Percentiles rank a stretch among this genome's conserved stretches.
Evolutionary conservation across 2,888 invertebrate species (phyloP).

Genomic region (Platycheirus rosarum): DNA sequence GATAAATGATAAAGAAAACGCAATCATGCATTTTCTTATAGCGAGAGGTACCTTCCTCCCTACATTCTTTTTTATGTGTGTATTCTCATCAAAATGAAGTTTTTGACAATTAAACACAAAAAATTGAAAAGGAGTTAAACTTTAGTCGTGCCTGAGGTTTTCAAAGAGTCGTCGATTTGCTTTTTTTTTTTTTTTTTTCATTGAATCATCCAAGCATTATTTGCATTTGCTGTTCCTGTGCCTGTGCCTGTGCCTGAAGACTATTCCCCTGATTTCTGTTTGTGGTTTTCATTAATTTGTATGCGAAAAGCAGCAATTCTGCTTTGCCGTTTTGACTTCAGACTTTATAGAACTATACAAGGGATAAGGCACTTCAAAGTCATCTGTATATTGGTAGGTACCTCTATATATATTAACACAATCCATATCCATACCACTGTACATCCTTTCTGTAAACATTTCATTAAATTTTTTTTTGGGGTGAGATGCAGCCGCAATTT

Average conservation of each 20-base stretch:
- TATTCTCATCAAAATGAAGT: no score
- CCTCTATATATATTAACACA: neutral
- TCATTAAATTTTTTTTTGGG: no score
- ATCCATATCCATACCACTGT: neutral
- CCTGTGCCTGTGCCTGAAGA: no score
- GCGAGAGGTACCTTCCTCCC: no score
- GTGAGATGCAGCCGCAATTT: no score
- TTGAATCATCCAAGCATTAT: constrained; percentile 29
- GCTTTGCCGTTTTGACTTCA: constrained; percentile 33
- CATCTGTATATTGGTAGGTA: constrained; percentile 5
- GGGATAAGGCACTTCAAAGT: constrained; percentile 23
- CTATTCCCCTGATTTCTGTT: constrained; percentile 19
- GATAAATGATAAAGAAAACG: no score
- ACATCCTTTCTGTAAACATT: no score
- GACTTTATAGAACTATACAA: constrained; percentile 17
- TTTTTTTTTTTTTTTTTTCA: constrained; percentile 22
- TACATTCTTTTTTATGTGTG: no score
- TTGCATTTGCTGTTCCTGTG: constrained; percentile 30
- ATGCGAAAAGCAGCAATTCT: constrained; percentile 30
- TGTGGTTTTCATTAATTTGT: constrained; percentile 51
- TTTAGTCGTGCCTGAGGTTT: neutral
- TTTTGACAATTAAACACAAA: no score
- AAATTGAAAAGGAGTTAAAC: no score
- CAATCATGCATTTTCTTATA: no score
- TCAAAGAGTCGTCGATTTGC: neutral